phyloP scores from a whole-genome alignment of 1,140 invertebrate genomes.

The Neodiprion fabricii region DNA sequence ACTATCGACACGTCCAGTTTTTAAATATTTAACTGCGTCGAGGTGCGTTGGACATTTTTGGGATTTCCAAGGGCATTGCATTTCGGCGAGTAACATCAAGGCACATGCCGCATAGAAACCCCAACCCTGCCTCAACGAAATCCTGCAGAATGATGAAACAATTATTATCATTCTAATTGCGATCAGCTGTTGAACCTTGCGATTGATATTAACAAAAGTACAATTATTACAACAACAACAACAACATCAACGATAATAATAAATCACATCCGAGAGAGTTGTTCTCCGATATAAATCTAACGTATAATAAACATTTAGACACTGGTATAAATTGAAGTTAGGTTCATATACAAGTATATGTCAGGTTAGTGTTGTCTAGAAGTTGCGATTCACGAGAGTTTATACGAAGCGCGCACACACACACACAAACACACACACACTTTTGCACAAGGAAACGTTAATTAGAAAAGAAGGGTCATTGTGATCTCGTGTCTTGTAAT shows the following conservation, averaged over 20 bases:
- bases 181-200: no score
- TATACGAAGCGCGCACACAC: neutral
- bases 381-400: neutral
- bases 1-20: neutral
- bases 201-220: no score
- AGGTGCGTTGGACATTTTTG: slow-evolving; percentile 57
- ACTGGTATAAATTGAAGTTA: no score
- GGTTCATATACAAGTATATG: no score
- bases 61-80: slow-evolving; percentile 63
- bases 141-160: neutral
- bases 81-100: slow-evolving; percentile 43
- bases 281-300: no score
- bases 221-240: no score
- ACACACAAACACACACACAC: neutral
- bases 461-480: slow-evolving; percentile 30
- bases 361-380: neutral
- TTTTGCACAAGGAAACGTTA: slow-evolving; percentile 18
- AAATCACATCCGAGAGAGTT: no score
- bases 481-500: slow-evolving; percentile 27
- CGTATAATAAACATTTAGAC: no score
- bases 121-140: slow-evolving; percentile 58
- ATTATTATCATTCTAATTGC: no score
- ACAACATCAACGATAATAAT: no score
- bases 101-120: slow-evolving; percentile 64
- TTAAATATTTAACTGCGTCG: slow-evolving; percentile 19